Base-by-base conservation (phyloP, 2,113 vertebrate genomes). In the Empidonax traillii region DNA sequence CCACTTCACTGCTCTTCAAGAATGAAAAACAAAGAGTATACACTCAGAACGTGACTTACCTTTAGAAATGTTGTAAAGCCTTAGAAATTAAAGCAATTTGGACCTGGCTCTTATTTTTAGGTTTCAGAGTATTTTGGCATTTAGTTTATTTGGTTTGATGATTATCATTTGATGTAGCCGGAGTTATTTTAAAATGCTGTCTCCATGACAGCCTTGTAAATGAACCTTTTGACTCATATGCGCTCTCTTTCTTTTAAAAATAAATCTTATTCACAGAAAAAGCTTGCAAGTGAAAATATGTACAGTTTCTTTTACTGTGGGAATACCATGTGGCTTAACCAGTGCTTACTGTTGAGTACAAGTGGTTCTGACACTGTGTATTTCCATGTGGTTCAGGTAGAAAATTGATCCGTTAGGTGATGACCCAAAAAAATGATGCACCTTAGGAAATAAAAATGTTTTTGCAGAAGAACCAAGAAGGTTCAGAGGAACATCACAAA, bases 251-350 rank as follows among this genome's bases (percentile, higher is more conserved):
- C 80, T 97, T 97, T 96, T 96, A 94, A 97, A 97, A 97, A 97
- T 95, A 97, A 96, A 97, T 95, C 95, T 94, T 98, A 97, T 97
- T 97, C 97, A 97, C 89, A 87, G 83, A 96, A 97, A 89, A 96
- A 95, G 78, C 97, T 97, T 97, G 77, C 97, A 97, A 97, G 37
- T 89, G 81, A 88, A 97, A 97, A 97, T 96, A 35, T 23, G 55
- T 46, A 51, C 47, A 52, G 56, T 91, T 95, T 94, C 72, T 97
- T 95, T 90, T 95, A 89, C 67, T 61, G 22, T 84, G 56, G 77
- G 44, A 96, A 47, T 58, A 62, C 28, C 3, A 23, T 31, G 55
- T 81, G 39, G 23, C 46, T 91, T 96, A 97, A 90, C 79, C 85
- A 90, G 83, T 53, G 15, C 41, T 90, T 96, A 41, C 46, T 8